These are phyloP conservation scores for Morelia viridis DNA, from an alignment of 2,797 vertebrate species.

Conservation along the genomic window DNA sequence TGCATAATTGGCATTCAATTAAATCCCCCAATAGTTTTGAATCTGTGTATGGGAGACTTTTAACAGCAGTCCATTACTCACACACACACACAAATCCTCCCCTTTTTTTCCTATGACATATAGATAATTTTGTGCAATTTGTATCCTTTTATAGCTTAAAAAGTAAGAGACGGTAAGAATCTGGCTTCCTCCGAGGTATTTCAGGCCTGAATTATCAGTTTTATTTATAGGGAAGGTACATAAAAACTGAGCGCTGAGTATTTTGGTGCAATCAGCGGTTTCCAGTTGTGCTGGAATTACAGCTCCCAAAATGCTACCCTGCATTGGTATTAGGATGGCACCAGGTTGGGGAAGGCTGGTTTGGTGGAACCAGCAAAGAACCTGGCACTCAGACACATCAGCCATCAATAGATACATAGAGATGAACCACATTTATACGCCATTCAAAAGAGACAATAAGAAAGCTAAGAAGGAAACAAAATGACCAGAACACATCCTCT, in stretches of 20 bases:
- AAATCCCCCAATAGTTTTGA: not conserved
- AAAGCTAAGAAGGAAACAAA: no score
- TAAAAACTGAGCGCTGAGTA: not conserved
- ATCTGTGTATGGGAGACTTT: not conserved
- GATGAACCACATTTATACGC: no score
- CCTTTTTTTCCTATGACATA: not conserved
- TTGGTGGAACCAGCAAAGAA: not conserved
- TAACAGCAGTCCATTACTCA: not conserved
- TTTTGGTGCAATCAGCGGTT: not conserved
- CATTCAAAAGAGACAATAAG: no score
- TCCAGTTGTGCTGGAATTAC: not conserved
- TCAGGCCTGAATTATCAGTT: not conserved
- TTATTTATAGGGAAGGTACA: not conserved
- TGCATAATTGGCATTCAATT: not conserved
- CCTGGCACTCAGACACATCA: not conserved
- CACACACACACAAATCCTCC: not conserved
- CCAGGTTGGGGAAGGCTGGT: not conserved
- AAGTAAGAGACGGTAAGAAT: not conserved
- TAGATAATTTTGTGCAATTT: not conserved
- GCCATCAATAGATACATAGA: no score
- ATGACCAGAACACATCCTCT: no score
- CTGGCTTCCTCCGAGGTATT: not conserved
- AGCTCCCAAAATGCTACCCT: not conserved
- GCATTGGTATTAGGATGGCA: not conserved
- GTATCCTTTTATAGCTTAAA: not conserved